Conservation (phyloP, 2,113 vertebrate genomes). For the Mus spicilegus region DNA sequence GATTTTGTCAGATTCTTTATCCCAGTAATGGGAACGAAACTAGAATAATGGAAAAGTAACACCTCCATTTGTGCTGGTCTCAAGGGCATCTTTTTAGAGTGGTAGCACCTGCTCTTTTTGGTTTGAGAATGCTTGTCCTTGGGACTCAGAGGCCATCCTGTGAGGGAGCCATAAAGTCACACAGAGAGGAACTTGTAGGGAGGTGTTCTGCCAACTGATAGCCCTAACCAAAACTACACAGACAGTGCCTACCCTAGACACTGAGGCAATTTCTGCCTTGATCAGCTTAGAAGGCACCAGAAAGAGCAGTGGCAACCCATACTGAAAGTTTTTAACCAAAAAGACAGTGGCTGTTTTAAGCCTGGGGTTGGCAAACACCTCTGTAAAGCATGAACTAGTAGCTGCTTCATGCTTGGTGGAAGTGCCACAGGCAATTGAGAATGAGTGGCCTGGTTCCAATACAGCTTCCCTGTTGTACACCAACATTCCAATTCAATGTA, state of each 20-base stretch:
- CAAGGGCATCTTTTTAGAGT: background rate
- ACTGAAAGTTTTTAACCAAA: background rate
- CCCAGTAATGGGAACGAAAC: background rate
- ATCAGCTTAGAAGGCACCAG: background rate
- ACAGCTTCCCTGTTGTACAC: background rate
- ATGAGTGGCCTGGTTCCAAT: background rate
- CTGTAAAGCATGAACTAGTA: background rate
- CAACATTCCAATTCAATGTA: background rate
- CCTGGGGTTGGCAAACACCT: constrained; percentile 2
- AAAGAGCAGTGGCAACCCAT: background rate
- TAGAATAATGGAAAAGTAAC: background rate
- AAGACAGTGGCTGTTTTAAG: background rate
- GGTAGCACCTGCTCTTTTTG: background rate
- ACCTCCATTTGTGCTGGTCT: background rate
- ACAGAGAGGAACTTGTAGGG: background rate
- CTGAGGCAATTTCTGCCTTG: background rate
- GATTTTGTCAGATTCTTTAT: background rate
- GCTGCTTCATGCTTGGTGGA: constrained; percentile 40
- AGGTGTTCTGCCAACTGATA: background rate
- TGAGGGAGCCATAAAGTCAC: background rate
- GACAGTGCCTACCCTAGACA: background rate
- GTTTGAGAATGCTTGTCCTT: constrained; percentile 32
- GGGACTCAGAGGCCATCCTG: background rate
- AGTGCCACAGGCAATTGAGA: background rate
- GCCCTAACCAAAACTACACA: background rate